These are phyloP conservation scores for Diglossa cyanea DNA, from an alignment of 2,797 vertebrate genomes.

Conservation along the genomic window DNA sequence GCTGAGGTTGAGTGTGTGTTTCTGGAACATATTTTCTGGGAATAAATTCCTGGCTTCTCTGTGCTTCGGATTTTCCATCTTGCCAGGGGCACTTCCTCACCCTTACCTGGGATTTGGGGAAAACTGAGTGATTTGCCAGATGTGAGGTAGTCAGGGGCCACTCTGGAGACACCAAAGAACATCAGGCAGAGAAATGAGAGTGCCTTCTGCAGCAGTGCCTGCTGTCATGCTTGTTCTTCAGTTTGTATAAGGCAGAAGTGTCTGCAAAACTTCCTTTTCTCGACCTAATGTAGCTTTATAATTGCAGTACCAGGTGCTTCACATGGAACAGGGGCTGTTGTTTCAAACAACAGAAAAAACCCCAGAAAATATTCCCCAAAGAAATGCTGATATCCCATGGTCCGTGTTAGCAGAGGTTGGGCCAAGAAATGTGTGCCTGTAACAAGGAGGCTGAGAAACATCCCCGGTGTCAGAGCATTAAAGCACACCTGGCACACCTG, in stretches of 20 bases:
- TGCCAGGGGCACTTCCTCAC: not conserved
- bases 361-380: not conserved
- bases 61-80: not conserved
- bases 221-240: not conserved
- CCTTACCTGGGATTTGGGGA: not conserved
- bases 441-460: not conserved
- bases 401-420: not conserved
- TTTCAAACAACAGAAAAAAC: not conserved
- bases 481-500: not conserved
- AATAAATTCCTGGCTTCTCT: not conserved
- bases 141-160: not conserved
- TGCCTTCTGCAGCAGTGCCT: not conserved
- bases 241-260: not conserved
- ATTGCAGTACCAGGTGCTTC: not conserved
- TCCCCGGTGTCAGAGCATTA: slow-evolving; percentile 27
- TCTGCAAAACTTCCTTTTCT: not conserved
- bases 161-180: not conserved
- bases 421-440: not conserved
- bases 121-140: not conserved
- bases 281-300: not conserved
- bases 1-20: not conserved
- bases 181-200: not conserved
- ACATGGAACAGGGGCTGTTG: not conserved
- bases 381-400: not conserved
- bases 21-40: not conserved